Conservation (phyloP, 2,888 invertebrate species). For the Drosophila buzzatii region DNA sequence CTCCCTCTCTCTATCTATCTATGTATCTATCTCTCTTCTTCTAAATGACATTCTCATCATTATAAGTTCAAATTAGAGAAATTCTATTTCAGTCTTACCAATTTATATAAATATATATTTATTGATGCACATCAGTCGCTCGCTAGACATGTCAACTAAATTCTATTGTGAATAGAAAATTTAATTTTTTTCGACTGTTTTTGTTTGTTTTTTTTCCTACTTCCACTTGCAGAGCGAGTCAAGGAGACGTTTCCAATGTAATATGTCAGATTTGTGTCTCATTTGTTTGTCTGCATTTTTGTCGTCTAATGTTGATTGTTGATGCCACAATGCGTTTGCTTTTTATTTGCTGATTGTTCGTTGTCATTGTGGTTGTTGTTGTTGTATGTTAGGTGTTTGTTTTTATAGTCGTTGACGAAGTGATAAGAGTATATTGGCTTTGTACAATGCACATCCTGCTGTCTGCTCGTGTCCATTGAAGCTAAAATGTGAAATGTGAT, state of each 20-base stretch:
- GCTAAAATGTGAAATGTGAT: too few relatives aligned
- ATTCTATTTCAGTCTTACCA: neutral
- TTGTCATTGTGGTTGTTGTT: neutral
- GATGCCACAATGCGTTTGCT: constrained; percentile 35
- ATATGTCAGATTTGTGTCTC: constrained; percentile 55
- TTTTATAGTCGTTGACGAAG: neutral
- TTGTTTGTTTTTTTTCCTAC: neutral
- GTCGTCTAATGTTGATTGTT: constrained; percentile 33
- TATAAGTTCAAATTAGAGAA: neutral
- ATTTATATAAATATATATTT: neutral
- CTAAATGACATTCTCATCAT: too few relatives aligned
- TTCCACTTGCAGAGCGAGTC: neutral
- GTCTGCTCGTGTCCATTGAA: neutral
- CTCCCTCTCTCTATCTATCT: too few relatives aligned
- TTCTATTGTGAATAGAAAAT: constrained; percentile 1
- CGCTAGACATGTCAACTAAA: neutral
- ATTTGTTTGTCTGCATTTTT: constrained; percentile 65
- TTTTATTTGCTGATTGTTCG: constrained; percentile 29
- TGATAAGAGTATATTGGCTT: neutral
- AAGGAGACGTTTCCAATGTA: constrained; percentile 11
- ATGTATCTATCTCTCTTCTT: too few relatives aligned
- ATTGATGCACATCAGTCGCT: neutral
- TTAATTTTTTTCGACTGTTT: neutral
- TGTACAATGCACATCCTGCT: neutral
- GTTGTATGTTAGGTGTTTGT: neutral